phyloP scores from a whole-genome alignment of 2,797 vertebrate genomes.

The Psittacula derbiana region DNA sequence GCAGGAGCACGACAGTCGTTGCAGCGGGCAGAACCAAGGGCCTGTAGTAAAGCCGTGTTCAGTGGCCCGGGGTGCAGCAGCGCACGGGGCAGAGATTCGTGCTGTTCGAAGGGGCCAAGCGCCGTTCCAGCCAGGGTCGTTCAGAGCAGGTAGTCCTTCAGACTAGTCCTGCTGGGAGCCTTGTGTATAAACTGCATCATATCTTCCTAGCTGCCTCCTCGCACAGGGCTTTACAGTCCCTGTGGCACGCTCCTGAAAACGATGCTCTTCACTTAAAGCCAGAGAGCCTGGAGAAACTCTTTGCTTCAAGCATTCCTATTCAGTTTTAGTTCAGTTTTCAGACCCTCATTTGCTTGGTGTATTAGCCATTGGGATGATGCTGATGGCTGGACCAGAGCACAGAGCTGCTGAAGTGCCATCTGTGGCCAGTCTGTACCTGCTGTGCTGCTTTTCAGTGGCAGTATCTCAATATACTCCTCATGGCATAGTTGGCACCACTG shows the following conservation, averaged over 20 bases:
- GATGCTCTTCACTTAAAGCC: background rate
- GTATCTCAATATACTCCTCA: accelerated
- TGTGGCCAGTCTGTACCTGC: too few relatives aligned
- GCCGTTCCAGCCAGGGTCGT: too few relatives aligned
- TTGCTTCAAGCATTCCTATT: background rate
- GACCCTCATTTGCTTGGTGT: accelerated
- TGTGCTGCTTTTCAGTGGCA: background rate
- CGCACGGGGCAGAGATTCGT: accelerated
- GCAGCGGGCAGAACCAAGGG: accelerated
- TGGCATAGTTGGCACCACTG: background rate
- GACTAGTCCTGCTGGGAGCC: too few relatives aligned
- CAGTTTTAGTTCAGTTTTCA: accelerated
- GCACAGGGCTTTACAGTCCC: too few relatives aligned
- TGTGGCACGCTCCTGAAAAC: too few relatives aligned
- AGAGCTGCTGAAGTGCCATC: too few relatives aligned
- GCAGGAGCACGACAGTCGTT: accelerated
- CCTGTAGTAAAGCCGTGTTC: accelerated
- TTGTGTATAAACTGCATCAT: too few relatives aligned
- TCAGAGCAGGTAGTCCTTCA: background rate
- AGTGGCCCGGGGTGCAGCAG: accelerated
- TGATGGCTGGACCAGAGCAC: background rate
- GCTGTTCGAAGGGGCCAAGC: accelerated
- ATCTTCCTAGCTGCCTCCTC: too few relatives aligned
- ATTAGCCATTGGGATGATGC: accelerated
- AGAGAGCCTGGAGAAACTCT: background rate